These are phyloP conservation scores for Ataeniobius toweri DNA, from an alignment of 2,797 vertebrate genomes.

Conservation along the genomic window DNA sequence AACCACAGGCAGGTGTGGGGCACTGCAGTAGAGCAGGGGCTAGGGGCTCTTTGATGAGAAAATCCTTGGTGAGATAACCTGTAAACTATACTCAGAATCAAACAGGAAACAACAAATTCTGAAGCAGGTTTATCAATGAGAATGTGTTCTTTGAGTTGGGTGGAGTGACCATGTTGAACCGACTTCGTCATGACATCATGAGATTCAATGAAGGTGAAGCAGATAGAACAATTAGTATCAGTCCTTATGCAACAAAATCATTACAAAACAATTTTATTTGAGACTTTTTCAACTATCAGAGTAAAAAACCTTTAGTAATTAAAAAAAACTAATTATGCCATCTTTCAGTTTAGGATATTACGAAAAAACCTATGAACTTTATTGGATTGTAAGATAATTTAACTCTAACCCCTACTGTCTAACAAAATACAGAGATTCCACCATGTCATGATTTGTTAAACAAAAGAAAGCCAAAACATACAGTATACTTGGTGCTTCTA, in stretches of 20 bases:
- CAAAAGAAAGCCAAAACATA: neutral
- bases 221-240: neutral
- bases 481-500: neutral
- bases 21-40: conserved; percentile 40
- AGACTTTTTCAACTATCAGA: neutral
- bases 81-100: neutral
- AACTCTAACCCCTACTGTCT: neutral
- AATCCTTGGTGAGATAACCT: conserved; percentile 5
- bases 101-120: neutral
- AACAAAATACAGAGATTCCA: neutral
- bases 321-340: neutral
- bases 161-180: neutral
- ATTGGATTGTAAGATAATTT: neutral
- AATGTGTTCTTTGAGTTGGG: neutral
- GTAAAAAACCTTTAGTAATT: neutral
- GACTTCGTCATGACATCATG: neutral
- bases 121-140: neutral
- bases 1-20: conserved; percentile 67
- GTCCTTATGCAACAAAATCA: neutral
- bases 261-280: neutral
- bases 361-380: neutral
- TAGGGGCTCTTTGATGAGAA: conserved; percentile 52
- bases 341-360: neutral
- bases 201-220: neutral
- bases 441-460: neutral